Conservation (phyloP, 2,797 vertebrate genomes). For the Xenopus petersii region DNA sequence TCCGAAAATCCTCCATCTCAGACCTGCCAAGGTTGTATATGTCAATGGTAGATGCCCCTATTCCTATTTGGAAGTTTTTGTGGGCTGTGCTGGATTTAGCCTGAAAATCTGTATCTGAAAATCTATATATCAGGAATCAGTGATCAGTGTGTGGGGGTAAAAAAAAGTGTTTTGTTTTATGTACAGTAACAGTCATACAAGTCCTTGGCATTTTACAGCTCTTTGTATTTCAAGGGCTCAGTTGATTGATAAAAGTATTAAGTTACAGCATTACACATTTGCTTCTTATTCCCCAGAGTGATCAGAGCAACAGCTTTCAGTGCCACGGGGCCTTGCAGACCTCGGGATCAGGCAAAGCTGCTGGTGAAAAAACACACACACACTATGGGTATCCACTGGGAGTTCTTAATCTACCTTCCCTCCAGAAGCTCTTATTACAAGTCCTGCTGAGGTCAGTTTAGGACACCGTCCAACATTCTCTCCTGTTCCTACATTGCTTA, state of each 20-base stretch:
- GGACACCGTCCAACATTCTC: conserved; percentile 31
- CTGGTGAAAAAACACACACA: conserved; percentile 1
- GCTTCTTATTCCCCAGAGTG: conserved; percentile 14
- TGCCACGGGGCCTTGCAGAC: conserved; percentile 1
- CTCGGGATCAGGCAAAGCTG: conserved; percentile 8
- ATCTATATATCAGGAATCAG: too few species aligned
- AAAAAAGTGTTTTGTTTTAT: background rate
- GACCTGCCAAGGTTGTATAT: too few species aligned
- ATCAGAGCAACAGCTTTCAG: conserved; percentile 25
- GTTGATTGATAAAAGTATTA: conserved; percentile 31
- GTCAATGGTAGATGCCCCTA: too few species aligned
- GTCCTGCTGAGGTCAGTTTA: conserved; percentile 39
- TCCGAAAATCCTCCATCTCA: too few species aligned
- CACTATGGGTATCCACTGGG: conserved; percentile 10
- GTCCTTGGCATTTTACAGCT: background rate
- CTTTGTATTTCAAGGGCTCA: conserved; percentile 3
- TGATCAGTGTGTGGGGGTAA: background rate
- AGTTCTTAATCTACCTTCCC: conserved; percentile 14
- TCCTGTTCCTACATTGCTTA: conserved; percentile 9
- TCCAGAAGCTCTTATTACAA: conserved; percentile 39
- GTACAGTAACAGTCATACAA: background rate
- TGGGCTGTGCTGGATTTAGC: too few species aligned
- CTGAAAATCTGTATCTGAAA: background rate
- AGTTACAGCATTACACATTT: conserved; percentile 17
- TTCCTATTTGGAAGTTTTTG: too few species aligned